Percentiles rank a stretch among this genome's conserved stretches.
Evolutionary conservation across 53 echinoderm and acorn worm species (phyloP).

Genomic region (Zoroaster sp.): DNA sequence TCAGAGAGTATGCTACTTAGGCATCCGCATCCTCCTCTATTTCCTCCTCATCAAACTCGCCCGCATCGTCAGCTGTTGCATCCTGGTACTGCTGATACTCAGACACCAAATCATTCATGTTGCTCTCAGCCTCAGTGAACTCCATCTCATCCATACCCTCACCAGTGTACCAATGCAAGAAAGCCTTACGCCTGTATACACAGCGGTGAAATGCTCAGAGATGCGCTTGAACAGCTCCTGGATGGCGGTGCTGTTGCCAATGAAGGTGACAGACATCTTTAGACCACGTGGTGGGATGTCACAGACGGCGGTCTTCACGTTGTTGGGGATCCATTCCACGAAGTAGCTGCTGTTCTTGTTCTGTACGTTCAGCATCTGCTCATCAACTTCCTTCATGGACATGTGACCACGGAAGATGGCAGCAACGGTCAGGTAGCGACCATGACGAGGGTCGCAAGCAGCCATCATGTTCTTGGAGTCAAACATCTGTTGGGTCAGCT

Average conservation of each 20-base stretch:
- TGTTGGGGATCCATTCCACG: conserved; percentile 94
- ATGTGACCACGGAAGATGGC: conserved; percentile 96
- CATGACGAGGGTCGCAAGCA: conserved; percentile 97
- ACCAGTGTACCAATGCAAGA: conserved; percentile 99
- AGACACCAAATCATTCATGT: conserved; percentile 99
- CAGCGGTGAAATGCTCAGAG: conserved; percentile 98
- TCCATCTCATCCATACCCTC: conserved; percentile 99
- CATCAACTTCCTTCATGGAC: conserved; percentile 99
- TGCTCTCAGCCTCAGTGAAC: conserved; percentile 99
- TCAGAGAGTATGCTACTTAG: no score
- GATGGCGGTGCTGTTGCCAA: conserved; percentile 93
- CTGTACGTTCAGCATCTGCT: conserved; percentile 86
- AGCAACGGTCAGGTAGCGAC: conserved; percentile 96
- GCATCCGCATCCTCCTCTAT: conserved; percentile 32
- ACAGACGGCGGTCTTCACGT: conserved; percentile 81
- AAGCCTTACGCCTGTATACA: conserved; percentile 87
- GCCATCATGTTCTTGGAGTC: conserved; percentile 99
- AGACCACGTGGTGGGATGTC: conserved; percentile 78
- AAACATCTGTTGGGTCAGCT: conserved; percentile 98
- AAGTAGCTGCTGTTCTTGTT: conserved; percentile 94
- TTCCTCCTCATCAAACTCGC: conserved; percentile 81
- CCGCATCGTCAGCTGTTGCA: conserved; percentile 91
- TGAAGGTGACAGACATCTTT: conserved; percentile 87
- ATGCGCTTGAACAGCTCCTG: conserved; percentile 96
- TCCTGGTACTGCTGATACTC: conserved; percentile 99